phyloP scores from a whole-genome alignment of 2,797 vertebrate species.

The Xiphorhynchus erythropygius region DNA sequence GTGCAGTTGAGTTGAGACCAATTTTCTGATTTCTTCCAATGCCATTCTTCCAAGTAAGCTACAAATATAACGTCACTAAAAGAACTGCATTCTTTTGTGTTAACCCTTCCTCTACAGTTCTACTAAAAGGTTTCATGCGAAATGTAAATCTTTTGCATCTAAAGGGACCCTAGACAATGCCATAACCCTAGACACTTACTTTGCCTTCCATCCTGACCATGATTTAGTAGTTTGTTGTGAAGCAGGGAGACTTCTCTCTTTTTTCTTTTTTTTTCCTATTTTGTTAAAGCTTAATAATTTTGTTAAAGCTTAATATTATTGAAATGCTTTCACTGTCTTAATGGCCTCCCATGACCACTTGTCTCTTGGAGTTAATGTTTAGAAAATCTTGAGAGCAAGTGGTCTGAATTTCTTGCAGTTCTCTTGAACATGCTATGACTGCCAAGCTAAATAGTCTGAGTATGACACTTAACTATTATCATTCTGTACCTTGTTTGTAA shows the following conservation, averaged over 20 bases:
- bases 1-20: neutral
- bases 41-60: neutral
- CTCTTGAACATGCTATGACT: neutral
- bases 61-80: neutral
- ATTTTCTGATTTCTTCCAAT: neutral
- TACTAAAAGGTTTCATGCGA: neutral
- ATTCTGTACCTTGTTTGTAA: neutral
- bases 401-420: neutral
- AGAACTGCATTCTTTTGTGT: neutral
- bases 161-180: neutral
- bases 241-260: neutral
- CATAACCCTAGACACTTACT: neutral
- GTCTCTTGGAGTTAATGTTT: neutral
- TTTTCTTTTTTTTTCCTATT: too few relatives aligned
- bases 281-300: neutral
- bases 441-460: neutral
- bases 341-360: neutral
- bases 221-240: neutral
- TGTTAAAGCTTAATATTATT: neutral
- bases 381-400: neutral
- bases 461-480: neutral
- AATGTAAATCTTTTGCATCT: neutral
- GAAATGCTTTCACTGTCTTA: neutral
- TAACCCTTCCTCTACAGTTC: neutral
- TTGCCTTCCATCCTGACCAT: neutral